phyloP scores from a whole-genome alignment of 2,797 vertebrate species.

The Pyrocephalus nanus region DNA sequence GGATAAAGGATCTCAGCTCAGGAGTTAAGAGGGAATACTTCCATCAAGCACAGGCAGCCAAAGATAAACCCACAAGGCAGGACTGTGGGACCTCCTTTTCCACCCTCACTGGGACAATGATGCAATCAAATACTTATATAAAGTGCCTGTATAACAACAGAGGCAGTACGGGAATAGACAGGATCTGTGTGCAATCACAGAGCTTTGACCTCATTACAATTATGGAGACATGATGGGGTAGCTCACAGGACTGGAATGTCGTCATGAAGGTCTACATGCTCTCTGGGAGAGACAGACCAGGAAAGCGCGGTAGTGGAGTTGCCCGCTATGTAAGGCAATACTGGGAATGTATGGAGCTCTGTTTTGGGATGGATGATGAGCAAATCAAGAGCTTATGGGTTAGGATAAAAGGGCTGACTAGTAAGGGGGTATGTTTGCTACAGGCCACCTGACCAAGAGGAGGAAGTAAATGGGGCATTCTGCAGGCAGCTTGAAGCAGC shows the following conservation, averaged over 20 bases:
- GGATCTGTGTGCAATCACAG: not conserved
- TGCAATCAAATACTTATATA: not conserved
- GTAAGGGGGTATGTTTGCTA: not conserved
- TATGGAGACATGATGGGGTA: not conserved
- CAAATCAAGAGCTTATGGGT: not conserved
- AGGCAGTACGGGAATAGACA: not conserved
- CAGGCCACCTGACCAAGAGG: not conserved
- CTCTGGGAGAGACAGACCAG: not conserved
- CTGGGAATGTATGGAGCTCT: not conserved
- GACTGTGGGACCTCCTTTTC: not conserved
- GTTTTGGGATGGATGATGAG: not conserved
- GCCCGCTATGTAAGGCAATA: not conserved
- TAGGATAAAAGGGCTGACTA: not conserved
- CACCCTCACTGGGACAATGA: not conserved
- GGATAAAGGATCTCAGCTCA: not conserved
- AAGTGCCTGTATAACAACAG: not conserved
- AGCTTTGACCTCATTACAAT: not conserved
- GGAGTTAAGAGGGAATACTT: not conserved
- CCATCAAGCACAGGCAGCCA: not conserved
- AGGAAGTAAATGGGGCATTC: not conserved
- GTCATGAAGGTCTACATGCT: not conserved
- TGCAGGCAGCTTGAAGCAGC: not conserved
- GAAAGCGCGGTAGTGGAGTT: not conserved
- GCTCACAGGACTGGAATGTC: not conserved
- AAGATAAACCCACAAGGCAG: not conserved